Base-by-base conservation (phyloP, 2,888 invertebrate species). In the Pristionchus mayeri region DNA sequence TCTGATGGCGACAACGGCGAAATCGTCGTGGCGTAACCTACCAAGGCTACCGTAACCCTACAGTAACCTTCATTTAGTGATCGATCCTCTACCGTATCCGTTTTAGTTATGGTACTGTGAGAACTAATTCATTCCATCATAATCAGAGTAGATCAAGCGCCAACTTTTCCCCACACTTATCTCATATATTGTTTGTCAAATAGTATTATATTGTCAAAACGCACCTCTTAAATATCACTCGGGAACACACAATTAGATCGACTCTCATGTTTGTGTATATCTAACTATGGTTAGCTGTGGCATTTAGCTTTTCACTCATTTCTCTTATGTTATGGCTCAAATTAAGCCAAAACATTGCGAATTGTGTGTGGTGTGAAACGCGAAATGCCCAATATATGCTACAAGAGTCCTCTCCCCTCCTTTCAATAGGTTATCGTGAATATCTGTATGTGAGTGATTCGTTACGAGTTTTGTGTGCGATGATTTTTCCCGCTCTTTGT, bases 1-100 rank as follows among this genome's bases (percentile, higher is more conserved):
- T 71, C 71, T n/a, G 71, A 67, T 21, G 67, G 67, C n/a, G 67
- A 67, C 37, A 34, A n/a, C 40, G 71, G n/a, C 40, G 71, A 71
- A n/a, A 54, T 13, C 54, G 40, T 21, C 71, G 40, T 40, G n/a
- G 16, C 11, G 63, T 63, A 40, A 40, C 67, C 67, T 67, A 67
- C 67, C 67, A 21, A 4, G 34, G n/a, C n/a, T n/a, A n/a, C n/a
- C n/a, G n/a, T n/a, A 30, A 11, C 63, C 34, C 57, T 57, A 24
- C 57, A 13, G 50, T 50, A 50, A 50, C 21, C 50, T n/a, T 21
- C 50, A n/a, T 50, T 4, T 18, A 9, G 11, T 9, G 13, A 50
- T 9, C 50, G 9, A 52, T 21, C n/a, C 52, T 18, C 50, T 50
- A 3, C 52, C 52, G 7, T 52, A 18, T 16, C 3, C 50, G 16